Base-by-base conservation (phyloP, 2,113 vertebrate genomes). In the Synodontis membranacea region DNA sequence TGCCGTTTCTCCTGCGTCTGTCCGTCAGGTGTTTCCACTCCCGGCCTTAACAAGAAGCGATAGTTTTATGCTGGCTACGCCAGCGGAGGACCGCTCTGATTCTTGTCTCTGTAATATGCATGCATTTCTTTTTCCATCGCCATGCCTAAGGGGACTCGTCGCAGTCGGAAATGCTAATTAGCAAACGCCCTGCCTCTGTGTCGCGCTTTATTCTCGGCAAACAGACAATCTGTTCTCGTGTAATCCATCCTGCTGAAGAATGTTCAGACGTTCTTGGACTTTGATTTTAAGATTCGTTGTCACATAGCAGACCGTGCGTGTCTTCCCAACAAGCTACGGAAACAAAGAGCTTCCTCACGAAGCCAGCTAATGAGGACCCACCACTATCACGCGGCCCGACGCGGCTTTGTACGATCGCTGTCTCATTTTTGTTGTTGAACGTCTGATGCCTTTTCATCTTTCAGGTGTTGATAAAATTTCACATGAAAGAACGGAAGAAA, bases 71-170 rank as follows among this genome's bases (percentile, higher is more conserved):
- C n/a, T 70, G 82, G 86, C 64, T 86, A 70, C 48, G 34, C n/a
- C n/a, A n/a, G n/a, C 79, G 52, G 52, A 85, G 31, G 44, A 88
- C 88, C 80, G 83, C 90, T 91, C 89, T 88, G 85, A 91, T 87
- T 81, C 86, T 86, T 72, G 85, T 92, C 86, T 87, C 34, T 10
- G 80, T 84, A 84, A 93, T 89, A 82, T 84, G 82, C 56, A 84
- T 64, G 52, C 70, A 42, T 87, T 83, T 54, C 62, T 58, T 90
- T 91, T 89, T 86, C 88, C 88, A 86, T 62, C 84, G 50, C 44
- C 37, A 84, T 39, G 37, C 83, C 50, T 76, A 34, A 39, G 83
- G 74, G 48, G 78, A 62, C 72, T 87, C 86, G 66, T 83, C 12
- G 6, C 58, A 64, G 56, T 80, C 62, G 46, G 42, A 87, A 86